Percentiles rank a stretch among this genome's conserved stretches.
Evolutionary conservation across 2,797 vertebrate species (phyloP).

Genomic region (Paedocypris micromegethes): DNA sequence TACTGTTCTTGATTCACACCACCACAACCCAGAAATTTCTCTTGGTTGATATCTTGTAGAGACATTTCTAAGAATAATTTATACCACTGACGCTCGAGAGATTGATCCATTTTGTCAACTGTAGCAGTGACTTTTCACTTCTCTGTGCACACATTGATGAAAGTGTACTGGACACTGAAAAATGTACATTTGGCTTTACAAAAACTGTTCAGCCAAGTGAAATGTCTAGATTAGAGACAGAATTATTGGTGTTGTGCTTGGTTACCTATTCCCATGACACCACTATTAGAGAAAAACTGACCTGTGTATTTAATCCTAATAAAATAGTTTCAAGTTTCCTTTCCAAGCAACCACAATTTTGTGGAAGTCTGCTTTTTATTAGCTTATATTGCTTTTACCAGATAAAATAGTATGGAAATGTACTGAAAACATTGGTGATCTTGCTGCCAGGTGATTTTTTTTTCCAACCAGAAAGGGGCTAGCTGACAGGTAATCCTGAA

Average conservation of each 20-base stretch:
- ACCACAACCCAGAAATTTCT: background rate
- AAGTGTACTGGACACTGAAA: background rate
- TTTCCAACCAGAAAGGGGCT: slow-evolving; percentile 47
- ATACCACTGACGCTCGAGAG: no score
- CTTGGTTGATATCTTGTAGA: no score
- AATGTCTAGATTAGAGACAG: no score
- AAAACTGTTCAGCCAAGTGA: no score
- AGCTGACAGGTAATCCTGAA: slow-evolving; percentile 60
- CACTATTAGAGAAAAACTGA: background rate
- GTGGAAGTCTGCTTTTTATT: background rate
- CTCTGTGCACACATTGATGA: background rate
- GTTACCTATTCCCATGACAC: no score
- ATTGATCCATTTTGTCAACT: background rate
- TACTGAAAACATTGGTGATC: background rate
- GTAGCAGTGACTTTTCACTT: background rate
- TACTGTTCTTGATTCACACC: slow-evolving; percentile 11
- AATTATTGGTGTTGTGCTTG: no score
- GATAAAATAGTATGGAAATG: slow-evolving; percentile 11
- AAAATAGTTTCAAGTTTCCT: slow-evolving; percentile 1
- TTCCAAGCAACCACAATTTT: background rate
- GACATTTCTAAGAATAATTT: no score
- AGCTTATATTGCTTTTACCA: background rate
- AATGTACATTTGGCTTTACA: no score
- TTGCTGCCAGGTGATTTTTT: slow-evolving; percentile 5
- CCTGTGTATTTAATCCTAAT: background rate